Conservation (phyloP, 2,113 vertebrate species). For the Cygnus atratus region DNA sequence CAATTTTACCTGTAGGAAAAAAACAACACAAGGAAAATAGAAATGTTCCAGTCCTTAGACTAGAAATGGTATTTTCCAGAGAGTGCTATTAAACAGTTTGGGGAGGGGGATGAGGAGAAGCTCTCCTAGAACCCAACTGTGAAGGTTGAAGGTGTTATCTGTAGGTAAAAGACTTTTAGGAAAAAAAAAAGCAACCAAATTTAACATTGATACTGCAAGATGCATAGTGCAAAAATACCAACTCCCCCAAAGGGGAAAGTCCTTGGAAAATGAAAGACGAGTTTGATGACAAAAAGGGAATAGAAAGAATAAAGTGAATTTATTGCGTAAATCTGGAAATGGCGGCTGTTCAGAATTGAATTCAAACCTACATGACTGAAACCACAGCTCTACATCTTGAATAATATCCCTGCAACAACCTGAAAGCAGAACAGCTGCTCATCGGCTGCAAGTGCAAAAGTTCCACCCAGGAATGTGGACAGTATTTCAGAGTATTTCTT, state of each 20-base stretch:
- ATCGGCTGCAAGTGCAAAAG: not conserved
- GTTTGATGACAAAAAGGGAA: not conserved
- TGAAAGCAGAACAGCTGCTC: not conserved
- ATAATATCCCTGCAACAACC: not conserved
- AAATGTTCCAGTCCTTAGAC: not conserved
- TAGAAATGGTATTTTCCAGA: not conserved
- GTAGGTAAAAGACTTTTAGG: not conserved
- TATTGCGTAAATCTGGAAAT: not conserved
- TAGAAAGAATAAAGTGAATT: not conserved
- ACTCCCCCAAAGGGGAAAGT: not conserved
- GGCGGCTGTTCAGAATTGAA: not conserved
- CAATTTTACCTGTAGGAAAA: not conserved
- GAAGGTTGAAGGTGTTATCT: not conserved
- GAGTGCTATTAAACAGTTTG: not conserved
- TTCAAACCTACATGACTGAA: not conserved
- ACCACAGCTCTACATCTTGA: not conserved
- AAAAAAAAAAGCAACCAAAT: not conserved
- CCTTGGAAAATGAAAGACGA: not conserved
- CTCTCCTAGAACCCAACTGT: fast-evolving
- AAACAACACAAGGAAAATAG: too few relatives aligned
- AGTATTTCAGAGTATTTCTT: not conserved
- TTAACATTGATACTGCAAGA: not conserved
- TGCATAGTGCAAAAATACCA: not conserved
- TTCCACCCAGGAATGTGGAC: not conserved
- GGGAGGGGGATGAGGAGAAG: not conserved